Evolutionary conservation across 1,140 invertebrate species (phyloP).

Genomic region (Saccostrea echinata): DNA sequence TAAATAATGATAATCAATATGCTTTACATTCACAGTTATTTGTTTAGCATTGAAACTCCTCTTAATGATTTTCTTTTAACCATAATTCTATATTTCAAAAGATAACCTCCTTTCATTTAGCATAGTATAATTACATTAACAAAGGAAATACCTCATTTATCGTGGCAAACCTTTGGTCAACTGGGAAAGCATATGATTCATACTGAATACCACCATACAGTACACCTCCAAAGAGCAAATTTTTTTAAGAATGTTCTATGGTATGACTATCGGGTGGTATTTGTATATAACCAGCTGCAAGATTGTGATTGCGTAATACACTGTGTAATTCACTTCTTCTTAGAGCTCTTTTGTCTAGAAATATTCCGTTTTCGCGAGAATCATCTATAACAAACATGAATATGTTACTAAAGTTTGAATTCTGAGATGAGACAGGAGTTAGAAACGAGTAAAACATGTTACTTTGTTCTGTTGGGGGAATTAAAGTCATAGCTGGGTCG

Average conservation of each 20-base stretch:
- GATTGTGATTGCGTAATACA: background rate
- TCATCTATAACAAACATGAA: conserved; percentile 50
- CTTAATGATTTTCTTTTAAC: background rate
- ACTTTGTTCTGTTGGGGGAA: conserved; percentile 9
- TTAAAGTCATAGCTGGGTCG: conserved; percentile 10
- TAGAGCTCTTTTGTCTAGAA: conserved; percentile 8
- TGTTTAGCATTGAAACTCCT: too few species aligned
- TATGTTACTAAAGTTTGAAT: background rate
- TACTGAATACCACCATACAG: conserved; percentile 47
- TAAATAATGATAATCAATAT: too few species aligned
- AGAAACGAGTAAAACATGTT: background rate
- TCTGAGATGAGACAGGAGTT: background rate
- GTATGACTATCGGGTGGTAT: conserved; percentile 42
- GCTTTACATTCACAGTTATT: too few species aligned
- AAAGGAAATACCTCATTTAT: conserved; percentile 44
- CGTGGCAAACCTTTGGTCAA: conserved; percentile 48
- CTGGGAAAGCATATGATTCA: conserved; percentile 55
- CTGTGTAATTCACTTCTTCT: background rate
- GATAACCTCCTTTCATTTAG: background rate
- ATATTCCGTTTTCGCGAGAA: conserved; percentile 11
- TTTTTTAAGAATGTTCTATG: conserved; percentile 42
- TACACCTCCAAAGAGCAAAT: conserved; percentile 40
- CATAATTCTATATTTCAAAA: too few species aligned
- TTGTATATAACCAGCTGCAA: background rate
- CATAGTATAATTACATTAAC: background rate